Conservation (phyloP, 2,113 vertebrate species). For the Engraulis encrasicolus region DNA sequence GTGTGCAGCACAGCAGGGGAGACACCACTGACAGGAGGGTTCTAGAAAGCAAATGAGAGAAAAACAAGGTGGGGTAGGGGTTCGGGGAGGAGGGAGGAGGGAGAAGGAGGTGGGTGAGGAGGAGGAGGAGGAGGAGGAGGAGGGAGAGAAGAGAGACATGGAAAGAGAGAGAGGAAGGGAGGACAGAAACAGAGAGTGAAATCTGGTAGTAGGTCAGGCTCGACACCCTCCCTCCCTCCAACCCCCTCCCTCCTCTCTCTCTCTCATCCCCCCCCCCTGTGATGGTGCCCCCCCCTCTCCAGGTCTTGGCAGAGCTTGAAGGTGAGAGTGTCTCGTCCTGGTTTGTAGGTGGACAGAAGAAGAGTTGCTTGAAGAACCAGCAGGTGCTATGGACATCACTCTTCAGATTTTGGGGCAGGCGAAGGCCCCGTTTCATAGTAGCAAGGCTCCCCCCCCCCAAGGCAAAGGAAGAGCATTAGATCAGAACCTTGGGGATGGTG, state of each 20-base stretch:
- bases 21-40: constrained; percentile 69
- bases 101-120: constrained; percentile 23
- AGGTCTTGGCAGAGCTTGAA: constrained; percentile 75
- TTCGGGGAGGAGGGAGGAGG: constrained; percentile 59
- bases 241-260: neutral
- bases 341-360: constrained; percentile 77
- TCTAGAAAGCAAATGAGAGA: constrained; percentile 73
- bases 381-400: constrained; percentile 83
- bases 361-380: constrained; percentile 83
- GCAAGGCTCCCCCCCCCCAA: constrained; percentile 80
- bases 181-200: constrained; percentile 63
- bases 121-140: constrained; percentile 55
- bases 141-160: too few species aligned
- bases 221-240: constrained; percentile 52
- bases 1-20: constrained; percentile 68
- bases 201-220: constrained; percentile 75
- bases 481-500: constrained; percentile 80
- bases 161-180: constrained; percentile 64
- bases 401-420: constrained; percentile 78
- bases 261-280: constrained; percentile 56
- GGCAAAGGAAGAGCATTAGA: constrained; percentile 84
- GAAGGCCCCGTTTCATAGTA: constrained; percentile 69
- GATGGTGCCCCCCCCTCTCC: constrained; percentile 66
- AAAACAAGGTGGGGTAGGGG: constrained; percentile 67
- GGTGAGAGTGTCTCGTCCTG: constrained; percentile 78